Percentiles rank a stretch among this genome's conserved stretches.
Conservation (phyloP, 2,888 invertebrate genomes). For the Trimorus sp. region DNA sequence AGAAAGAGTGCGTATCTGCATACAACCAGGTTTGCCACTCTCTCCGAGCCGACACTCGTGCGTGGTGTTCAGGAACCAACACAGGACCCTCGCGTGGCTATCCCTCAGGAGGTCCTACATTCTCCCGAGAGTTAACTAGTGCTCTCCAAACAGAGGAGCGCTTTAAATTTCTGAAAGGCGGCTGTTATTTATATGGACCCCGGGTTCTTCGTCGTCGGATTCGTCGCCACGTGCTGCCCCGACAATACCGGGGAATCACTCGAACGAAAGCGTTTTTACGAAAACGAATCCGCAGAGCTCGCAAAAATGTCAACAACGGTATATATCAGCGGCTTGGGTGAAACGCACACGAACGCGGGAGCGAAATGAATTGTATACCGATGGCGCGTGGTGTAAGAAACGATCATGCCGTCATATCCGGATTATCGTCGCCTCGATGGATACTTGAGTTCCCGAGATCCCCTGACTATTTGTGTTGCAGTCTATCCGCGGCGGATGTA, state of each 20-base stretch:
- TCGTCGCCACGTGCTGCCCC: constrained; percentile 68
- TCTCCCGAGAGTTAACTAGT: constrained; percentile 73
- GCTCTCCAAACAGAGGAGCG: constrained; percentile 73
- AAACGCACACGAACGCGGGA: neutral
- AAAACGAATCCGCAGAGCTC: neutral
- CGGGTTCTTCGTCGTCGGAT: constrained; percentile 49
- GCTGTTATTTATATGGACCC: constrained; percentile 66
- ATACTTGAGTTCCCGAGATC: constrained; percentile 29
- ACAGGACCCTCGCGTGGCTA: constrained; percentile 48
- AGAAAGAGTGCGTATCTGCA: constrained; percentile 71
- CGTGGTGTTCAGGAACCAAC: constrained; percentile 38
- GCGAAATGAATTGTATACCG: constrained; percentile 30
- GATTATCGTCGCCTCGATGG: constrained; percentile 34
- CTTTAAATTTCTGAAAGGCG: constrained; percentile 72
- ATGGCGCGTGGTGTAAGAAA: constrained; percentile 34
- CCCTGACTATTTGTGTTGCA: constrained; percentile 54
- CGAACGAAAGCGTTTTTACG: no score
- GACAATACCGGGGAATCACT: neutral
- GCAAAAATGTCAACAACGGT: constrained; percentile 13
- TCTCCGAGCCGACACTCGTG: constrained; percentile 47
- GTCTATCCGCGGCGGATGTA: constrained; percentile 49
- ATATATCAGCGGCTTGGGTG: constrained; percentile 5
- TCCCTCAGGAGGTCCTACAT: constrained; percentile 72
- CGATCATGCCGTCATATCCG: constrained; percentile 41
- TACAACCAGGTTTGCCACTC: constrained; percentile 77